Evolutionary conservation across 2,113 vertebrate genomes (phyloP), one percentile per base, ranked within the genome.

Genomic region (Dicentrarchus labrax): DNA sequence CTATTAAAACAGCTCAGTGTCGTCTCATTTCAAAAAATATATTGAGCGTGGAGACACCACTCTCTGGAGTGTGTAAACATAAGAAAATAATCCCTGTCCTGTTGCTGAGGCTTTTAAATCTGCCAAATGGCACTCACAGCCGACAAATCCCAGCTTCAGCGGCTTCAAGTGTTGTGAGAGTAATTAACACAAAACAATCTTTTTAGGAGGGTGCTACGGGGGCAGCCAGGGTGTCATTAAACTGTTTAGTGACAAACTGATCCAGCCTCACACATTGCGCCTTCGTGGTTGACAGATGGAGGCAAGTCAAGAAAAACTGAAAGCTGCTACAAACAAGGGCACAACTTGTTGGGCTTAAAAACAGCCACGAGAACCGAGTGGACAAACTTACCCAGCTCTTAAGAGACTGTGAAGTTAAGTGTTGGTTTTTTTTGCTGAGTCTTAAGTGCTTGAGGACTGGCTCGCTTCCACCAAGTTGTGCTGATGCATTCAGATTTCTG

Each of bases 191-290:
- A 78, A 82, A 90, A 61, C 56, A 17, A 54, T 60, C 22, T 85
- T 83, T 78, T 74, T 19, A 38, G 22, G 54, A 43, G 66, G 3
- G 0, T 38, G 43, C 72, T 24, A 3, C 21, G 13, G 51, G 79
- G 69, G 72, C 72, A 76, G 59, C 53, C 48, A 15, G 67, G 70
- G 76, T 76, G 61, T 80, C 91, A 83, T 86, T 88, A 87, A 78
- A 81, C 64, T 85, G 85, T 88, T 91, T 59, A 71, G 81, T 65
- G 86, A 92, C 83, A 86, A 88, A 94, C 76, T 62, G 72, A 87
- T 87, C 78, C 64, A 15, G 61, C 69, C 53, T 77, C 75, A 73
- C 67, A 81, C 64, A 60, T 48, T 1, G 12, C 67, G 15, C 50
- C 56, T 43, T 54, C 59, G n/a, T 62, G 48, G n/a, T 39, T 48